phyloP scores from a whole-genome alignment of 2,797 vertebrate genomes.

The Acanthopagrus latus region DNA sequence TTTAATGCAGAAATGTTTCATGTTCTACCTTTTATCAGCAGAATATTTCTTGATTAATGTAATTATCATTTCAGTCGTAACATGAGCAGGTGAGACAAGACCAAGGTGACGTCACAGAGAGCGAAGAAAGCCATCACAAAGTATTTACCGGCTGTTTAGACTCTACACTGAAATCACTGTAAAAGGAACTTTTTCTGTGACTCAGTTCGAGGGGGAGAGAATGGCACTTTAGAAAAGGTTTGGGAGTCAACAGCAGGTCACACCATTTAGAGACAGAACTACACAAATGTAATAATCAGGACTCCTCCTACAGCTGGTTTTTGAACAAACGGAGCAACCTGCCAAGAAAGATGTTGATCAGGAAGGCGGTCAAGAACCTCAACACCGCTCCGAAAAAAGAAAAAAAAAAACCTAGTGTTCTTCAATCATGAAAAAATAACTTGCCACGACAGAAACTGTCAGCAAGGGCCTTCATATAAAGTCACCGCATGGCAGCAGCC shows the following conservation, averaged over 20 bases:
- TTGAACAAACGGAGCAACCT: conserved; percentile 9
- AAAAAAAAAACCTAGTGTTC: conserved; percentile 20
- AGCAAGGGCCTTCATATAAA: conserved; percentile 4
- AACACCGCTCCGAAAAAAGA: background rate
- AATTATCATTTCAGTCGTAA: background rate
- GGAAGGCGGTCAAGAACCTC: conserved; percentile 25
- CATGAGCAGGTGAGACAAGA: too few relatives aligned
- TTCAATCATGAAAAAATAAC: conserved; percentile 27
- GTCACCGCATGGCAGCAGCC: conserved; percentile 4
- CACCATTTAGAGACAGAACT: background rate
- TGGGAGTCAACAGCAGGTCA: background rate
- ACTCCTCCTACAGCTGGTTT: conserved; percentile 1
- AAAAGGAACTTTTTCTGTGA: too few relatives aligned
- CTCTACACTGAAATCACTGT: background rate
- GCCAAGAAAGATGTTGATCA: conserved; percentile 32
- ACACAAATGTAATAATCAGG: conserved; percentile 5
- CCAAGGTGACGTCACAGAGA: background rate
- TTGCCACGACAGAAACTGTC: conserved; percentile 29
- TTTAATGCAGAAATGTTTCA: too few relatives aligned
- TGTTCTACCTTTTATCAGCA: background rate
- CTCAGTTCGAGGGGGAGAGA: background rate
- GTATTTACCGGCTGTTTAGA: background rate
- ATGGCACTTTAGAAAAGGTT: background rate
- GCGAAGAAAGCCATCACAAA: background rate
- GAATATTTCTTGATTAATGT: background rate